phyloP scores from a whole-genome alignment of 2,113 vertebrate genomes.

The Saguinus imperator region DNA sequence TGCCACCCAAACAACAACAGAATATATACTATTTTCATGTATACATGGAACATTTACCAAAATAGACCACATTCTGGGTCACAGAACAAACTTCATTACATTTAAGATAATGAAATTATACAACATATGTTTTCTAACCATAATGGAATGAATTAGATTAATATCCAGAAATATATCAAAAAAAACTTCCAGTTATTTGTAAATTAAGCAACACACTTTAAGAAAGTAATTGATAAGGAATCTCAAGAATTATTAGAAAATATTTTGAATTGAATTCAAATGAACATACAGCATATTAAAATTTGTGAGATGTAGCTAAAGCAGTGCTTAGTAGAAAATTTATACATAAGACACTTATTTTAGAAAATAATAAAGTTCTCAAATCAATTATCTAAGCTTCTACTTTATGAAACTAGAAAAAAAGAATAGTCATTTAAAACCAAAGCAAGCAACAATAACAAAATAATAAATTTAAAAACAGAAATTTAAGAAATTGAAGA shows the following conservation, averaged over 20 bases:
- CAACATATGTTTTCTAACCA: neutral
- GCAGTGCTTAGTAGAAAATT: neutral
- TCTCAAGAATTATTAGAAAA: neutral
- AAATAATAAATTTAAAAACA: neutral
- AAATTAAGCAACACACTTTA: neutral
- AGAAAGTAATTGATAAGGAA: neutral
- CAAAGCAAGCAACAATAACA: neutral
- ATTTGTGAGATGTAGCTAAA: neutral
- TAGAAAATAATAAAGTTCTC: neutral
- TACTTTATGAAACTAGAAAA: neutral
- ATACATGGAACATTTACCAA: neutral
- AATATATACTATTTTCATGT: neutral
- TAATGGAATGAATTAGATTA: neutral
- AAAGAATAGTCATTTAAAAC: neutral
- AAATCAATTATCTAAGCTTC: neutral
- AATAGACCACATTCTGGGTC: neutral
- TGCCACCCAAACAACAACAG: neutral
- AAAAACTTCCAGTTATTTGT: neutral
- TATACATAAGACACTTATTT: neutral
- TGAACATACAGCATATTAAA: neutral
- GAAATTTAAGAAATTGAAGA: constrained; percentile 11
- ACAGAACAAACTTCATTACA: neutral
- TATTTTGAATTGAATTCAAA: neutral
- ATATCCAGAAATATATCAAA: neutral
- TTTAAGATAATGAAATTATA: neutral